A percentile compares a stretch with the other conserved stretches of the same genome.
phyloP scores from a whole-genome alignment of 2,113 vertebrate species.

The Elanus axillaris region DNA sequence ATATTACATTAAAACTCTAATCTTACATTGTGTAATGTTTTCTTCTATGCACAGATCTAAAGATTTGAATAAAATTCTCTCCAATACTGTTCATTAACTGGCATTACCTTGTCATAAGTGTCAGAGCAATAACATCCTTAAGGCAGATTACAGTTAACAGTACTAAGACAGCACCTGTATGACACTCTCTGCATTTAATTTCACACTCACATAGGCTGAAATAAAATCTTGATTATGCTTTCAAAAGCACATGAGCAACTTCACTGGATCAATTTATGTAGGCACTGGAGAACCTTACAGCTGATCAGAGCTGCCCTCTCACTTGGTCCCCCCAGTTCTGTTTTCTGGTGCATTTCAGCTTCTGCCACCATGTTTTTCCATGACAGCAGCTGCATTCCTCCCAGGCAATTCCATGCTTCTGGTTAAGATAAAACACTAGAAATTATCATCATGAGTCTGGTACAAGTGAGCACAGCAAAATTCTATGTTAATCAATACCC shows the following conservation, averaged over 20 bases:
- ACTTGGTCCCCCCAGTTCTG: neutral
- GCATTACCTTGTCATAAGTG: neutral
- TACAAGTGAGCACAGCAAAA: neutral
- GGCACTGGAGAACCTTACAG: neutral
- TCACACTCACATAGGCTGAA: neutral
- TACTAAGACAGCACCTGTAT: neutral
- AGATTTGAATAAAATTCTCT: neutral
- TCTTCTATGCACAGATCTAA: neutral
- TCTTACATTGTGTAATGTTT: neutral
- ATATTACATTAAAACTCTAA: neutral
- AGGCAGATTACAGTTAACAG: neutral
- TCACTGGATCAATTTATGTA: neutral
- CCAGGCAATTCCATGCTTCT: neutral
- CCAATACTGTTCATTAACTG: neutral
- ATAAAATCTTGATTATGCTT: neutral
- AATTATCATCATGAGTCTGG: neutral
- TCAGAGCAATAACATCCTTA: neutral
- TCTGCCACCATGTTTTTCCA: neutral
- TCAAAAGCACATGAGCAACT: neutral
- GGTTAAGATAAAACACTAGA: neutral
- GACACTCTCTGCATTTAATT: neutral
- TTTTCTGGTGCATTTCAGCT: neutral
- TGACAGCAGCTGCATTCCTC: neutral
- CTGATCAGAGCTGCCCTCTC: neutral
- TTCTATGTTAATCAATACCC: neutral